Conservation (phyloP, 2,888 invertebrate genomes). For the Laspeyria flexula region DNA sequence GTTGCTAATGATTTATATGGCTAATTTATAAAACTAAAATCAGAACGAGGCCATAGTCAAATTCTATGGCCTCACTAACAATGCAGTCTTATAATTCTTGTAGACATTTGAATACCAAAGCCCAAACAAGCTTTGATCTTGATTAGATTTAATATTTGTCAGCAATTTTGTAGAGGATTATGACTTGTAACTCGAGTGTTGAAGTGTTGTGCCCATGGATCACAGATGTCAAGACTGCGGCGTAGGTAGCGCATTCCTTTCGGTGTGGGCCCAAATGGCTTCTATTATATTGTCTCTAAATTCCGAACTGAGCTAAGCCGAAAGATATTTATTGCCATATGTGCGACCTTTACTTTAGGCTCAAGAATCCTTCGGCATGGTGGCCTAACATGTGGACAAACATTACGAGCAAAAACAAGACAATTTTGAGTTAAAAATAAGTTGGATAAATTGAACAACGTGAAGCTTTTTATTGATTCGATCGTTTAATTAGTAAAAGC, state of each 20-base stretch:
- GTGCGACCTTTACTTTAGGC: constrained; percentile 16
- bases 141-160: not conserved
- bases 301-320: constrained; percentile 50
- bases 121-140: not conserved
- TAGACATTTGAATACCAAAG: no score
- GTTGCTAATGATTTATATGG: no score
- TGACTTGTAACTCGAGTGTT: constrained; percentile 1
- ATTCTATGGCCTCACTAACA: no score
- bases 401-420: no score
- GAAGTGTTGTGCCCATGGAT: constrained; percentile 11
- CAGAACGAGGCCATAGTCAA: no score
- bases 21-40: no score
- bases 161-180: not conserved
- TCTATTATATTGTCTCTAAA: constrained; percentile 64
- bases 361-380: not conserved
- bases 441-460: no score
- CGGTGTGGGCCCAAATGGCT: constrained; percentile 63
- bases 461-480: no score
- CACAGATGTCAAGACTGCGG: constrained; percentile 33
- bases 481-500: no score
- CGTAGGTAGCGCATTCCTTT: constrained; percentile 74
- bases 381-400: not conserved
- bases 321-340: constrained; percentile 40
- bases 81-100: no score
- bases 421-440: no score